These are phyloP conservation scores for Bibio marci DNA, from an alignment of 2,888 invertebrate species.

Conservation along the genomic window DNA sequence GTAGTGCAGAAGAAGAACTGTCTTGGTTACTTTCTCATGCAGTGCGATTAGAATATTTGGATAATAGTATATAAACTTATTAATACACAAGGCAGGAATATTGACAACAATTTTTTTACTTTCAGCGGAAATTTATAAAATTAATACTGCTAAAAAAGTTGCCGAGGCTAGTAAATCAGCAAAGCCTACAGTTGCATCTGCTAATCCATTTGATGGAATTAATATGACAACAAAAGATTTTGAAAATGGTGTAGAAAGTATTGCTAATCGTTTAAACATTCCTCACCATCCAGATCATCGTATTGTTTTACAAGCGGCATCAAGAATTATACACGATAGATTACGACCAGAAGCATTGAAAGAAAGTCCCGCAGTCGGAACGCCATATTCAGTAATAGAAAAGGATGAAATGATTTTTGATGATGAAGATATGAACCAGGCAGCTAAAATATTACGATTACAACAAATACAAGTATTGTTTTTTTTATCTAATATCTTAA, in stretches of 20 bases:
- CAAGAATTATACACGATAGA: neutral
- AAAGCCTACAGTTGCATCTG: slow-evolving; percentile 55
- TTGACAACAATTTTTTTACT: neutral
- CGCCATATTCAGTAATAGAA: slow-evolving; percentile 50
- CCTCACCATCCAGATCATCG: slow-evolving; percentile 65
- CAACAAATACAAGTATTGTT: slow-evolving; percentile 36
- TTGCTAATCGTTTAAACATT: slow-evolving; percentile 65
- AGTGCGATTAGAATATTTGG: slow-evolving; percentile 64
- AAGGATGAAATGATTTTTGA: slow-evolving; percentile 43
- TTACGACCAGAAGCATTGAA: slow-evolving; percentile 30
- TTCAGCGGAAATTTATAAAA: slow-evolving; percentile 2
- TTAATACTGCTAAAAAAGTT: slow-evolving; percentile 31
- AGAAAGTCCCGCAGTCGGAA: slow-evolving; percentile 29
- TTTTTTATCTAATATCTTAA: too few species aligned
- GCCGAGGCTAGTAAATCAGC: slow-evolving; percentile 36
- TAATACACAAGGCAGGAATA: neutral
- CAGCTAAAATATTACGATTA: slow-evolving; percentile 60
- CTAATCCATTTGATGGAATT: slow-evolving; percentile 70
- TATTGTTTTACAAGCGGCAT: slow-evolving; percentile 2
- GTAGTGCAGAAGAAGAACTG: slow-evolving; percentile 46
- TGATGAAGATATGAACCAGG: slow-evolving; percentile 46
- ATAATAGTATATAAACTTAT: slow-evolving; percentile 40
- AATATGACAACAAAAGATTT: slow-evolving; percentile 66
- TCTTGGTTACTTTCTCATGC: slow-evolving; percentile 80
- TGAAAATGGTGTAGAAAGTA: slow-evolving; percentile 56